Percentiles rank a stretch among this genome's conserved stretches.
phyloP scores from a whole-genome alignment of 1,140 invertebrate genomes.

The Colletes gigas region DNA sequence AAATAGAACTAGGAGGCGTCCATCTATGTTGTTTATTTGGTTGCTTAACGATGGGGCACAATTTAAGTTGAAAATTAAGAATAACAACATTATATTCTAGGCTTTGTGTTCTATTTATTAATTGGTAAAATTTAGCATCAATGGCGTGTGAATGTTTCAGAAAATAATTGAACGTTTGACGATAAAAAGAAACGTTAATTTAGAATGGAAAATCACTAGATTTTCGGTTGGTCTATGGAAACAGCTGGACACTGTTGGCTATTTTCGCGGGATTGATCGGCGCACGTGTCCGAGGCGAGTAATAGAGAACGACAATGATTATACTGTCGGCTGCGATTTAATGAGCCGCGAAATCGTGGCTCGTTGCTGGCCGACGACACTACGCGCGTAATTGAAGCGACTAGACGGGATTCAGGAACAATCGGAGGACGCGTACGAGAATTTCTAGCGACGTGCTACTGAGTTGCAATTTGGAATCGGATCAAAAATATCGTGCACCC shows the following conservation, averaged over 20 bases:
- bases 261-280: conserved; percentile 45
- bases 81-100: too few species aligned
- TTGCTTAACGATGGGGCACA: too few species aligned
- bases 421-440: neutral
- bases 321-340: conserved; percentile 44
- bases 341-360: conserved; percentile 44
- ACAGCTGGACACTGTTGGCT: neutral
- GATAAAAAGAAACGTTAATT: too few species aligned
- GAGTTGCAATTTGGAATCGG: neutral
- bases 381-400: neutral
- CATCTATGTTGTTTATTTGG: too few species aligned
- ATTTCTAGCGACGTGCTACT: neutral
- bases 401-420: neutral
- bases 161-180: too few species aligned
- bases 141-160: too few species aligned
- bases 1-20: too few species aligned
- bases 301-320: conserved; percentile 47
- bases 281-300: conserved; percentile 32
- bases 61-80: too few species aligned
- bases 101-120: too few species aligned
- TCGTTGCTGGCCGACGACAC: conserved; percentile 30
- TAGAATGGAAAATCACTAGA: neutral
- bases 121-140: too few species aligned
- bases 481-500: neutral
- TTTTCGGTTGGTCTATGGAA: neutral